These are phyloP conservation scores for Malacoctenus gilli DNA, from an alignment of 2,797 vertebrate species.

Conservation along the genomic window DNA sequence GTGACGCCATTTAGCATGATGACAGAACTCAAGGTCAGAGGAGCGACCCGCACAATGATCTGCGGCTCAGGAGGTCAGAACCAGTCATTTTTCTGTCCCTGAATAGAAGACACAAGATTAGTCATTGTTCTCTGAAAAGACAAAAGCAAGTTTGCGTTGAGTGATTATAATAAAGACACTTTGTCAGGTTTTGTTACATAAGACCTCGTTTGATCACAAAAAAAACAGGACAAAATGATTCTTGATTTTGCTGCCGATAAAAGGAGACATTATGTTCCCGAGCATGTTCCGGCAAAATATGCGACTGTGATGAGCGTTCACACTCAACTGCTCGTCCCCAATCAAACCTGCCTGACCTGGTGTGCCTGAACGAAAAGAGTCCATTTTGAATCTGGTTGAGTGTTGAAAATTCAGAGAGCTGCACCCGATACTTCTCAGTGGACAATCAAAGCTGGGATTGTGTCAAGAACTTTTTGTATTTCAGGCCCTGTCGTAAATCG, in stretches of 20 bases:
- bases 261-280: background rate
- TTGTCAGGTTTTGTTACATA: too few species aligned
- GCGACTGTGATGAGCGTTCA: conserved; percentile 9
- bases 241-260: background rate
- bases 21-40: background rate
- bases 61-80: background rate
- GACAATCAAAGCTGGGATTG: background rate
- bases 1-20: background rate
- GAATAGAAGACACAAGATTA: too few species aligned
- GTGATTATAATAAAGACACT: too few species aligned
- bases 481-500: too few species aligned
- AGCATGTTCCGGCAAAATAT: conserved; percentile 8
- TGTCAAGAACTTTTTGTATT: background rate
- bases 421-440: too few species aligned
- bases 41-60: too few species aligned
- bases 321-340: conserved; percentile 38
- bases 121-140: too few species aligned
- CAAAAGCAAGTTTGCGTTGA: too few species aligned
- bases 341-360: conserved; percentile 72
- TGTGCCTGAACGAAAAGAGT: conserved; percentile 63
- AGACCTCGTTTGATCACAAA: too few species aligned
- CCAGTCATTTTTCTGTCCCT: background rate
- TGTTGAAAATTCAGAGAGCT: conserved; percentile 30
- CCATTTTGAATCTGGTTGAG: conserved; percentile 64
- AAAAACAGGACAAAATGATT: too few species aligned